These are phyloP conservation scores for Acyrthosiphon pisum DNA, from an alignment of 1,140 invertebrate species.

Conservation along the genomic window DNA sequence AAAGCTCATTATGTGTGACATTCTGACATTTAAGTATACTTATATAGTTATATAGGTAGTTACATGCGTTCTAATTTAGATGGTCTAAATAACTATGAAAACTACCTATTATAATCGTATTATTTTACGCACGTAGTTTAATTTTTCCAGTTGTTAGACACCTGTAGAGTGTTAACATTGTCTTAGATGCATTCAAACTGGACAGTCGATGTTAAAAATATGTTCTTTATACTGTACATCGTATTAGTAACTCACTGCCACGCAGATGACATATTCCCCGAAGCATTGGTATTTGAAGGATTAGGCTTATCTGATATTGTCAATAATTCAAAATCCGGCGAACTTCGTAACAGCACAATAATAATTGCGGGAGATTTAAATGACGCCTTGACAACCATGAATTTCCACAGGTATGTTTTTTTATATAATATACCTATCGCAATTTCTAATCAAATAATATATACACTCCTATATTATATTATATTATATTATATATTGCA, in stretches of 20 bases:
- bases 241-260: neutral
- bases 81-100: neutral
- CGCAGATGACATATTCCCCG: neutral
- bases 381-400: slow-evolving; percentile 42
- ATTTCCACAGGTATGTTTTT: slow-evolving; percentile 46
- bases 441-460: neutral
- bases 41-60: neutral
- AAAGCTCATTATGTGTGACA: neutral
- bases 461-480: neutral
- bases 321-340: neutral
- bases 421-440: neutral
- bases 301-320: slow-evolving; percentile 6
- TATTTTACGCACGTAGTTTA: neutral
- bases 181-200: neutral
- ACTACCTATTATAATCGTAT: neutral
- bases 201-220: neutral
- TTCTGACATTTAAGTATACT: neutral
- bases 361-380: slow-evolving; percentile 6
- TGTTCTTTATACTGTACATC: neutral
- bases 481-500: no score
- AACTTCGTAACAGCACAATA: neutral
- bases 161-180: neutral
- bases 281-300: neutral
- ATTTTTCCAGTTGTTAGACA: neutral
- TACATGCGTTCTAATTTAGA: neutral